phyloP scores from a whole-genome alignment of 2,888 invertebrate species.

The Erebia palarica region DNA sequence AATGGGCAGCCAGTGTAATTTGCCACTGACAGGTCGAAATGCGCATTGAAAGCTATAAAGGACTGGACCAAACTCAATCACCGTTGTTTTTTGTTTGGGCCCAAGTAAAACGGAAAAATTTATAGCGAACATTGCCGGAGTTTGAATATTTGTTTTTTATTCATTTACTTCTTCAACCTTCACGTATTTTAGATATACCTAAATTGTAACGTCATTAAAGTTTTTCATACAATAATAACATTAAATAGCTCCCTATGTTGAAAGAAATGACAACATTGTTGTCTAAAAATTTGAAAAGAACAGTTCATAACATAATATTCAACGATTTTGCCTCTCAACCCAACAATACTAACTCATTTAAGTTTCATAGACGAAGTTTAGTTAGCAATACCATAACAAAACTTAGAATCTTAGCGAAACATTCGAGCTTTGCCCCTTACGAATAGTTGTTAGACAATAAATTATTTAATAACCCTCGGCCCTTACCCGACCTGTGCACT shows the following conservation, averaged over 20 bases:
- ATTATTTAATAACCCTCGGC: slow-evolving; percentile 78
- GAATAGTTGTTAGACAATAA: slow-evolving; percentile 77
- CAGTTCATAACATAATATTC: neutral
- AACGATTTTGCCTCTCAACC: slow-evolving; percentile 21
- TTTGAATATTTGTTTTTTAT: slow-evolving; percentile 22
- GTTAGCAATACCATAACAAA: slow-evolving; percentile 65
- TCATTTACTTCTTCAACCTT: slow-evolving; percentile 7
- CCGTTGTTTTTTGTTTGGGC: slow-evolving; percentile 51
- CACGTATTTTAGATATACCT: neutral
- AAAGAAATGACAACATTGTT: too few relatives aligned
- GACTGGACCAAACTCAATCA: slow-evolving; percentile 75
- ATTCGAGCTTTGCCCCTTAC: slow-evolving; percentile 66
- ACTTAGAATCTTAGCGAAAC: slow-evolving; percentile 70
- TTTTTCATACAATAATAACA: neutral
- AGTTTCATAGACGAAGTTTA: slow-evolving; percentile 66
- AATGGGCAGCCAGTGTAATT: slow-evolving; percentile 78
- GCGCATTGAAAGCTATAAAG: slow-evolving; percentile 77
- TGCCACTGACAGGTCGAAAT: slow-evolving; percentile 77
- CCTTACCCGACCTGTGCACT: slow-evolving; percentile 66
- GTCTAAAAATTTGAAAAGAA: neutral
- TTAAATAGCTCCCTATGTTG: too few relatives aligned
- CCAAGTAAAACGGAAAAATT: slow-evolving; percentile 41
- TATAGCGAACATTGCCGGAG: slow-evolving; percentile 41
- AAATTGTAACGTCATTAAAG: neutral
- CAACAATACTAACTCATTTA: slow-evolving; percentile 59